Base-by-base conservation (phyloP, 2,888 invertebrate species). In the Apamea sordens region DNA sequence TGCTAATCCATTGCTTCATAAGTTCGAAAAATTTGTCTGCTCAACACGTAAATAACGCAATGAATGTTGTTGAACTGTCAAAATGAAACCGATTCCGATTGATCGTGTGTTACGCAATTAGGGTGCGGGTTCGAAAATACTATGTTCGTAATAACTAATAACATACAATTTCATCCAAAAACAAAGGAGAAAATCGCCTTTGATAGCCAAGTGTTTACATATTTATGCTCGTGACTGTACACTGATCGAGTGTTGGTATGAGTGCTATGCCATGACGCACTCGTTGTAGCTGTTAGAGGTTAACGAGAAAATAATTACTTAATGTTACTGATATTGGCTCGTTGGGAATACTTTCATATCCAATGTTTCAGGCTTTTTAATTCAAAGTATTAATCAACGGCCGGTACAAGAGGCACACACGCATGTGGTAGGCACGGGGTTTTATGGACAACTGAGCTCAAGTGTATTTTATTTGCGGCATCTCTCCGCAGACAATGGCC, bases 271-370 rank as follows among this genome's bases (percentile, higher is more conserved):
- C 15, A 44, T 82, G 82, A 82, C 72, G 64, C 64, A 78, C 44
- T 28, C n/a, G 32, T 28, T 13, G 8, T 7, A 47, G 18, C 68
- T 7, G 36, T 41, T 64, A 50, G 32, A 50, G 50, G 63, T 73
- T 82, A 83, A 83, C 59, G 73, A 78, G 73, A 70, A 78, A 24
- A 61, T 83, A 78, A 83, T 83, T 44, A 78, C 69, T 44, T 18
- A 70, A 53, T 78, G 53, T 11, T 69, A 15, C 36, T 53, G 28
- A 56, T 59, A 59, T 59, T 28, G 21, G 3, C 24, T 2, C n/a
- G 24, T 47, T 73, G 1, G 73, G 44, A 41, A 76, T 47, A 63
- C 32, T 82, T 81, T 76, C 28, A 56, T 63, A 53, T 47, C 18
- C 0, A 68, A 77, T 56, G 15, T 6, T 47, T 13, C 2, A n/a